phyloP scores from a whole-genome alignment of 2,113 vertebrate genomes.

The Spilogale gracilis region DNA sequence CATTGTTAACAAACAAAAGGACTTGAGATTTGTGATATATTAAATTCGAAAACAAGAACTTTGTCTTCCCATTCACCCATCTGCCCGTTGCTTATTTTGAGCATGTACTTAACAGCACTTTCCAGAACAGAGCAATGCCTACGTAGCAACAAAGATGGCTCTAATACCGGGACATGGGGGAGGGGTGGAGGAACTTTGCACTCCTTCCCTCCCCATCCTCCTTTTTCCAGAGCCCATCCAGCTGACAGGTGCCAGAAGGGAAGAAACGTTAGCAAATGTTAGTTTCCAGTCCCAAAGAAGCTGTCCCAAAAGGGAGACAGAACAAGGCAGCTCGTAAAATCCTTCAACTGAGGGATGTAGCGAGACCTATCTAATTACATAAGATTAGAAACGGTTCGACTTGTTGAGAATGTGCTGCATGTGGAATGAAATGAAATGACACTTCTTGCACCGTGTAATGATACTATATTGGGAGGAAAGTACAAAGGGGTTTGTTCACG shows the following conservation, averaged over 20 bases:
- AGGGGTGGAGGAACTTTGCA: neutral
- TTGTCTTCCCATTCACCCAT: slow-evolving; percentile 64
- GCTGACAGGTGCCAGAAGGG: slow-evolving; percentile 79
- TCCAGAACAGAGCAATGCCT: slow-evolving; percentile 64
- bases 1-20: slow-evolving; percentile 54
- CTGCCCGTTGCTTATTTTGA: slow-evolving; percentile 69
- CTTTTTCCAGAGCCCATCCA: slow-evolving; percentile 76
- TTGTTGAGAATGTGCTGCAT: slow-evolving; percentile 80
- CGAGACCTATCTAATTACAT: slow-evolving; percentile 82
- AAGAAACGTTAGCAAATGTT: slow-evolving; percentile 82
- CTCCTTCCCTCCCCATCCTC: slow-evolving; percentile 69
- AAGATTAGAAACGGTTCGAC: slow-evolving; percentile 82
- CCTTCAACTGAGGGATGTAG: slow-evolving; percentile 80
- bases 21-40: slow-evolving; percentile 62
- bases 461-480: slow-evolving; percentile 74
- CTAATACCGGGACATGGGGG: slow-evolving; percentile 37
- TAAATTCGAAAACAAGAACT: slow-evolving; percentile 42
- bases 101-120: slow-evolving; percentile 63
- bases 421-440: slow-evolving; percentile 78
- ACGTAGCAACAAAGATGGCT: slow-evolving; percentile 58
- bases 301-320: slow-evolving; percentile 77
- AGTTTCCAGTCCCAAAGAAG: slow-evolving; percentile 79
- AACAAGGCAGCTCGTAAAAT: slow-evolving; percentile 80
- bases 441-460: slow-evolving; percentile 70
- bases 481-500: slow-evolving; percentile 74